A percentile compares a stretch with the other conserved stretches of the same genome.
Conservation (phyloP, 2,888 invertebrate species). For the Rugalucina vietnamica region DNA sequence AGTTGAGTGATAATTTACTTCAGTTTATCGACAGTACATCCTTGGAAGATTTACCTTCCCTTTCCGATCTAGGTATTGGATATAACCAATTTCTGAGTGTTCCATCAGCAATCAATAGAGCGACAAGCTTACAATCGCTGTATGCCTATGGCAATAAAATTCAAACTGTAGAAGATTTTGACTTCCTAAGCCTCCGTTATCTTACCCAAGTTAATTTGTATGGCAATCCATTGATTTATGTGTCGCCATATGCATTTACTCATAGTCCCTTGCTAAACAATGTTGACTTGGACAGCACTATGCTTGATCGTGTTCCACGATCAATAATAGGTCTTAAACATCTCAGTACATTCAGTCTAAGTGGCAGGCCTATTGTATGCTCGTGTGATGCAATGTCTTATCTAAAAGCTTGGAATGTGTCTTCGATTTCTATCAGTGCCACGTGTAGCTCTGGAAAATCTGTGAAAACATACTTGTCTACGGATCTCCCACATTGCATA, state of each 20-base stretch:
- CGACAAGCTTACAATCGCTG: not conserved
- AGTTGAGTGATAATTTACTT: not conserved
- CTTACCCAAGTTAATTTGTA: not conserved
- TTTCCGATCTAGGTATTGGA: not conserved
- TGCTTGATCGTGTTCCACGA: not conserved
- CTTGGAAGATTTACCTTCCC: not conserved
- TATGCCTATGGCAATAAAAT: not conserved
- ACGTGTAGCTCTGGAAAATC: not conserved
- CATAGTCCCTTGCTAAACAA: not conserved
- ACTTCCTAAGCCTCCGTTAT: not conserved
- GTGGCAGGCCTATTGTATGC: not conserved
- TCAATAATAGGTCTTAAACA: not conserved
- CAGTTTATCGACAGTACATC: not conserved
- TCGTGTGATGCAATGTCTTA: not conserved
- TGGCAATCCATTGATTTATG: not conserved
- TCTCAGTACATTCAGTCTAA: not conserved
- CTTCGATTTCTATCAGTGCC: not conserved
- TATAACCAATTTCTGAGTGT: not conserved
- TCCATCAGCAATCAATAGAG: not conserved
- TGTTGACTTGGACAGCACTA: not conserved
- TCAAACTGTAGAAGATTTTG: not conserved
- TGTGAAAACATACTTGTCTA: not conserved
- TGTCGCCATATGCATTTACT: not conserved
- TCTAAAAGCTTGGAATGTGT: not conserved
- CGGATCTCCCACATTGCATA: not conserved